These are phyloP conservation scores for Hydrotaea diabolus DNA, from an alignment of 2,888 invertebrate species.

Conservation along the genomic window DNA sequence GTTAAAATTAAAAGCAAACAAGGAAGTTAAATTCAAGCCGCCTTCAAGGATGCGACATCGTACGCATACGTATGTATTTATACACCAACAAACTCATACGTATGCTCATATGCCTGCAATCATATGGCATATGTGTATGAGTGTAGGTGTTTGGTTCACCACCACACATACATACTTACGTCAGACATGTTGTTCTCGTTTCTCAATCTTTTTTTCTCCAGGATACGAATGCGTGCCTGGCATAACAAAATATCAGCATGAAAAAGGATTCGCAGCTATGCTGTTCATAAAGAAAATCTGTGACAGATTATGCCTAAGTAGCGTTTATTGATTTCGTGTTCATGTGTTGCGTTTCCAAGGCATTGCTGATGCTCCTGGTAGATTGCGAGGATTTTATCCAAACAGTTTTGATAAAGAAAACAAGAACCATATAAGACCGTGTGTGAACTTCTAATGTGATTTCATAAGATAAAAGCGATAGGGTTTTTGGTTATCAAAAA, in stretches of 20 bases:
- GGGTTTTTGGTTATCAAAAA: no score
- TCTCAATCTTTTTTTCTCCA: slow-evolving; percentile 23
- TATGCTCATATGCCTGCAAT: background rate
- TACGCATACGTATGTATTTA: background rate
- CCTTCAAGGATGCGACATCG: slow-evolving; percentile 6
- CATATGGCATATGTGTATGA: slow-evolving; percentile 3
- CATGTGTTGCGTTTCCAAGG: slow-evolving; percentile 44
- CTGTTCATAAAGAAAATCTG: slow-evolving; percentile 66
- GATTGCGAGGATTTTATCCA: background rate
- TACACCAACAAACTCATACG: background rate
- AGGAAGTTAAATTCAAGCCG: slow-evolving; percentile 21
- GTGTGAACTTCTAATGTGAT: no score
- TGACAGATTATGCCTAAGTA: slow-evolving; percentile 69
- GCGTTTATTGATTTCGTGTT: slow-evolving; percentile 70
- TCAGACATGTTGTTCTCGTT: slow-evolving; percentile 10
- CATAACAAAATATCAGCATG: slow-evolving; percentile 45
- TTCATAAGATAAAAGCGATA: no score
- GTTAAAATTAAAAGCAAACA: slow-evolving; percentile 52
- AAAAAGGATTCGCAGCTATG: slow-evolving; percentile 52
- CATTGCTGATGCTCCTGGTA: background rate
- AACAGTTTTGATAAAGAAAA: background rate
- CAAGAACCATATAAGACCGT: no score
- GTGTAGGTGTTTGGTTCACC: background rate
- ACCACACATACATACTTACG: background rate
- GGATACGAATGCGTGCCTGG: slow-evolving; percentile 53